Base-by-base conservation (phyloP, 2,113 vertebrate species). In the Lepidothrix coronata region DNA sequence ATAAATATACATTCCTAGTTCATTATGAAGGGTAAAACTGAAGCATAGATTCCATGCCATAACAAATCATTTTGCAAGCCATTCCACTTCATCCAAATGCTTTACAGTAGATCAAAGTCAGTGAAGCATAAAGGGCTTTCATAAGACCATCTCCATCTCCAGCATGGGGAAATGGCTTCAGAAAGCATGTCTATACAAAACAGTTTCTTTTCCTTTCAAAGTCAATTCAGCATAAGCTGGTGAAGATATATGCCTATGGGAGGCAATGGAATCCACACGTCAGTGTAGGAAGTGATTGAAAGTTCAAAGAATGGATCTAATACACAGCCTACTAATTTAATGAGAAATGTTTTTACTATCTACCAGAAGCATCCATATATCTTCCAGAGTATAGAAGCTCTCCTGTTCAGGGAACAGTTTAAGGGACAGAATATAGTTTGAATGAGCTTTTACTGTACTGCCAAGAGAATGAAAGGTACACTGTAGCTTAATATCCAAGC, bases 31-130 rank as follows among this genome's bases (percentile, higher is more conserved):
- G 61, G 51, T 74, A 84, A 93, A 87, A 96, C 67, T 78, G 91
- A 94, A 85, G 55, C 57, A 78, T n/a, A 37, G 82, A 85, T 39
- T 76, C 59, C 86, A 61, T 43, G 48, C 11, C 51, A 79, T 43
- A 91, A 75, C 49, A 97, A 93, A 89, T 94, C 37, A 92, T 93
- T 95, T 66, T 89, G 43, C 12, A 75, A 88, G 62, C 49, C 83
- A 72, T 89, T 91, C 52, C 14, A 63, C 61, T 93, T 86, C 25
- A 72, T 91, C 66, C 66, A 92, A 86, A 74, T 6, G 9, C 44
- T 88, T 87, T 62, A 71, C 46, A 76, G 52, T 18, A 52, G 52
- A 65, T 48, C 65, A 76, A 94, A 96, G 66, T 43, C 85, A 79
- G 33, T 5, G 16, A 76, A 73, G 85, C 44, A 88, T 68, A 84